phyloP scores from a whole-genome alignment of 2,797 vertebrate species.

The Basileuterus tristriatus region DNA sequence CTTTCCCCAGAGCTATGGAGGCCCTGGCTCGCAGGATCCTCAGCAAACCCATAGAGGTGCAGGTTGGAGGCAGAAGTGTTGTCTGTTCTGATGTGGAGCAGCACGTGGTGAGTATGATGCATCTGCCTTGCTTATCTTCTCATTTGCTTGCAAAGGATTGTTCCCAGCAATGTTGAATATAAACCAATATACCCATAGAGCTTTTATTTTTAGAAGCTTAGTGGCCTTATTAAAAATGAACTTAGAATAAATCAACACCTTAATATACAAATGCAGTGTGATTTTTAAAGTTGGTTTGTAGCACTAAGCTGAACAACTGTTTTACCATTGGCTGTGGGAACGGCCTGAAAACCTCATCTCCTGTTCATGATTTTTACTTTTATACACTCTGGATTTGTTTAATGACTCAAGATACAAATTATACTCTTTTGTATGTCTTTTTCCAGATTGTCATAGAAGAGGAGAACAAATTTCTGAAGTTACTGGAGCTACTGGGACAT shows the following conservation, averaged over 20 bases:
- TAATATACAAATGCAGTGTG: not conserved
- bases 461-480: slow-evolving; percentile 96
- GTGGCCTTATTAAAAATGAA: not conserved
- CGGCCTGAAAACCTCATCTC: not conserved
- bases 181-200: not conserved
- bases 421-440: not conserved
- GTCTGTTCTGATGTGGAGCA: slow-evolving; percentile 98
- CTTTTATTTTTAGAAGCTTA: not conserved
- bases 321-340: not conserved
- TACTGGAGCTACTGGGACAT: slow-evolving; percentile 94
- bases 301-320: not conserved
- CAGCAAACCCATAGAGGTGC: slow-evolving; percentile 93
- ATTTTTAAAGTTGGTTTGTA: not conserved
- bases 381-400: not conserved
- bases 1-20: slow-evolving; percentile 98
- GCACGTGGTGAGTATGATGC: slow-evolving; percentile 84
- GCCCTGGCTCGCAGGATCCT: slow-evolving; percentile 95
- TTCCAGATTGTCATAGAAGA: slow-evolving; percentile 95
- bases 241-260: not conserved
- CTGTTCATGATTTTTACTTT: not conserved
- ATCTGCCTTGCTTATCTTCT: not conserved
- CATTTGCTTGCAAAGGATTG: not conserved
- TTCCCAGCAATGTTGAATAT: not conserved
- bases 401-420: not conserved
- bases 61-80: slow-evolving; percentile 95